A percentile compares a stretch with the other conserved stretches of the same genome.
Evolutionary conservation across 2,113 vertebrate species (phyloP).

Genomic region (Origma solitaria): DNA sequence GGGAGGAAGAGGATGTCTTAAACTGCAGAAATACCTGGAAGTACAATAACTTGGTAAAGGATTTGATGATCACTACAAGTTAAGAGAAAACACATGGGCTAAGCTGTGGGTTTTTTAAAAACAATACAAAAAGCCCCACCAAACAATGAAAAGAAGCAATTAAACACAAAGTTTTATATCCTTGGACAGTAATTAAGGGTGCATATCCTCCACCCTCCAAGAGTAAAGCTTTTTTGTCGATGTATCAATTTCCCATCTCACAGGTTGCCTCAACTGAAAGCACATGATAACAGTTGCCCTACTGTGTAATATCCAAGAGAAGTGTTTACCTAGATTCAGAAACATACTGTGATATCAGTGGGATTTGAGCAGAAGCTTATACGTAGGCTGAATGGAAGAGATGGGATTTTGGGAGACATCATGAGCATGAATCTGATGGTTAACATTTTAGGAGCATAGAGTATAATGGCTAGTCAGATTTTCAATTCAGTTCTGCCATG

Average conservation of each 20-base stretch:
- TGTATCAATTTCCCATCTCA: background rate
- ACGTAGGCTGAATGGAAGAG: background rate
- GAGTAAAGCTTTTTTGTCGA: background rate
- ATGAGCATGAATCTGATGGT: background rate
- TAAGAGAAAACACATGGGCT: background rate
- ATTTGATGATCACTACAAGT: background rate
- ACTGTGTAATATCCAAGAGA: background rate
- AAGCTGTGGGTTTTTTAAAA: background rate
- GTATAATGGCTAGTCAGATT: background rate
- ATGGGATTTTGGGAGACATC: background rate
- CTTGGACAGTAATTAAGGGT: background rate
- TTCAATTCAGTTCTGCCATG: background rate
- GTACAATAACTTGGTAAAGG: background rate
- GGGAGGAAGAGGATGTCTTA: background rate
- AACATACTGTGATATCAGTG: background rate
- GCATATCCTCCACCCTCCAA: background rate
- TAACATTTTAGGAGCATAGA: background rate
- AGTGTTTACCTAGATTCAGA: background rate
- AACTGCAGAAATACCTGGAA: background rate
- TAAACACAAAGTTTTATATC: background rate
- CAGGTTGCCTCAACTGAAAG: background rate
- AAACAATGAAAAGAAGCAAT: background rate
- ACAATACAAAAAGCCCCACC: fast-evolving
- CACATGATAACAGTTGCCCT: background rate
- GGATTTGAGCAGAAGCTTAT: background rate